Percentiles rank a stretch among this genome's conserved stretches.
Evolutionary conservation across 2,888 invertebrate genomes (phyloP).

Genomic region (Gibbula magus): DNA sequence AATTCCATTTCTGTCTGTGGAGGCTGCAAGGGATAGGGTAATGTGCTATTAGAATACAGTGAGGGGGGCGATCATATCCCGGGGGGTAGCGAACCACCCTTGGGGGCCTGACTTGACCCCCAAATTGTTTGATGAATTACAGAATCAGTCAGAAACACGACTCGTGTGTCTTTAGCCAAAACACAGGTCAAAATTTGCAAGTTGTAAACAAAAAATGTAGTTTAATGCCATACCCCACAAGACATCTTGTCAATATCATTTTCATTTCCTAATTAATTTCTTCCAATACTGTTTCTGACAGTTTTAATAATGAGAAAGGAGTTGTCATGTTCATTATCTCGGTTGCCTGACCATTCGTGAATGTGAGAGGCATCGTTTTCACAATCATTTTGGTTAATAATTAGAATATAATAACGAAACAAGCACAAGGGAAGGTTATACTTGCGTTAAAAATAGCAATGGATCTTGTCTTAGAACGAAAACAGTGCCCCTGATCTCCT

Average conservation of each 20-base stretch:
- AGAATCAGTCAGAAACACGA: background rate
- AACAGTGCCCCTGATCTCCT: no score
- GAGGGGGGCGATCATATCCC: background rate
- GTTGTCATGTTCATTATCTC: no score
- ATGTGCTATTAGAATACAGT: conserved; percentile 1
- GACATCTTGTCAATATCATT: conserved; percentile 23
- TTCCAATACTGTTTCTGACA: conserved; percentile 11
- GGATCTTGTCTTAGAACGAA: no score
- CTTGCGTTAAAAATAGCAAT: no score
- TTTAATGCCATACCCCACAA: conserved; percentile 8
- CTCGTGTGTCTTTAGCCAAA: conserved; percentile 3
- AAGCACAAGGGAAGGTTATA: no score
- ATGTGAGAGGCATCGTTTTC: no score
- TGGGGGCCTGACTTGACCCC: background rate
- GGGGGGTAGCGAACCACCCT: background rate
- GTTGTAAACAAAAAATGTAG: conserved; percentile 13
- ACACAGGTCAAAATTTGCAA: conserved; percentile 14
- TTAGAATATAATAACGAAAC: no score
- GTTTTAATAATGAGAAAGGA: background rate
- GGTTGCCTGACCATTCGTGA: no score
- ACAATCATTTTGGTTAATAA: no score
- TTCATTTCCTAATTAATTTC: conserved; percentile 16
- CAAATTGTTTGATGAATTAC: background rate
- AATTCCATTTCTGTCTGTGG: background rate
- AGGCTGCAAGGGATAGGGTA: background rate